A percentile compares a stretch with the other conserved stretches of the same genome.
These are phyloP conservation scores for Lithobius niger DNA, from an alignment of 1,140 invertebrate species.

Conservation along the genomic window DNA sequence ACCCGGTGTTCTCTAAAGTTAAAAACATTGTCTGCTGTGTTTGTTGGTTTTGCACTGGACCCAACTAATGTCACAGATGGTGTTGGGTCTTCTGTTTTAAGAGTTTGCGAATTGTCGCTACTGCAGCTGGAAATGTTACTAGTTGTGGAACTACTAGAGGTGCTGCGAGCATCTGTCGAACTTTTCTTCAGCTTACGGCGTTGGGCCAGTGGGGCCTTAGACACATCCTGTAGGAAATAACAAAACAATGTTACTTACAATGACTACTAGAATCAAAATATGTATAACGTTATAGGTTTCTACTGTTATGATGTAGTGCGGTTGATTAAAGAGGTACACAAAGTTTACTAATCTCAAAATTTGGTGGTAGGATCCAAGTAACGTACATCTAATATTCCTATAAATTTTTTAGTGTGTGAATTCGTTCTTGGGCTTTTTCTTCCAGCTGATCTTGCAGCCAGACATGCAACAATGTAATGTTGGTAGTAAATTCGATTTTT, in stretches of 20 bases:
- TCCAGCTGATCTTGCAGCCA: too few relatives aligned
- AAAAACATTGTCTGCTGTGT: conserved; percentile 31
- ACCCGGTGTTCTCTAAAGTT: conserved; percentile 40
- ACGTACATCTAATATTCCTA: too few relatives aligned
- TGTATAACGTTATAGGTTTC: too few relatives aligned
- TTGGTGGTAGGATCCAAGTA: too few relatives aligned
- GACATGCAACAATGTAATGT: too few relatives aligned
- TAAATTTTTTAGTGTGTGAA: too few relatives aligned
- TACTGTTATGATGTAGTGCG: too few relatives aligned
- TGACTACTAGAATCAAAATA: too few relatives aligned
- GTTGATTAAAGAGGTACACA: too few relatives aligned
- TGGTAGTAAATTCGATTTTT: too few relatives aligned
- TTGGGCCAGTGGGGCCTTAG: conserved; percentile 53
- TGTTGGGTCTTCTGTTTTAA: conserved; percentile 14
- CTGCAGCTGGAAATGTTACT: conserved; percentile 16
- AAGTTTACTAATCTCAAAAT: too few relatives aligned
- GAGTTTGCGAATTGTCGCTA: not conserved
- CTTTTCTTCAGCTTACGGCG: conserved; percentile 50
- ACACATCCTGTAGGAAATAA: conserved; percentile 37
- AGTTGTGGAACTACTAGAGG: conserved; percentile 36
- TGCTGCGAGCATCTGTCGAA: conserved; percentile 35
- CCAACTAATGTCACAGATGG: conserved; percentile 17
- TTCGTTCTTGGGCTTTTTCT: too few relatives aligned
- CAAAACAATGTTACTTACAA: not conserved
- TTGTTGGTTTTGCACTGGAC: conserved; percentile 12